These are phyloP conservation scores for Rhopalosiphum maidis DNA, from an alignment of 1,140 invertebrate species.

Conservation along the genomic window DNA sequence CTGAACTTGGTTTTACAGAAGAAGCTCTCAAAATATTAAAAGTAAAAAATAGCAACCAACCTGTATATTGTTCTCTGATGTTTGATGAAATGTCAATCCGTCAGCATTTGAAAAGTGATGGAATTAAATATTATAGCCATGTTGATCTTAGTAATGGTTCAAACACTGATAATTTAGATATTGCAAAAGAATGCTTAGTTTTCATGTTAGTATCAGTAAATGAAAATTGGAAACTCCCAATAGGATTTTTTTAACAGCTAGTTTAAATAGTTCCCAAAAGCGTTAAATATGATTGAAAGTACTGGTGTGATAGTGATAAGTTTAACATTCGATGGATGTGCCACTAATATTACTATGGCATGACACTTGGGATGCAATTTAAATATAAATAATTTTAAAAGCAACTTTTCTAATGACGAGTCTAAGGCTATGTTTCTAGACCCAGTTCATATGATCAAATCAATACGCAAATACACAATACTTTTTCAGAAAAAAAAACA, in stretches of 20 bases:
- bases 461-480: too few relatives aligned
- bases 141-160: background rate
- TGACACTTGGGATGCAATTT: background rate
- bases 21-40: too few relatives aligned
- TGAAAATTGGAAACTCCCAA: conserved; percentile 3
- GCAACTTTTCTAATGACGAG: too few relatives aligned
- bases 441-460: too few relatives aligned
- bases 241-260: background rate
- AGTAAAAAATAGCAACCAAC: too few relatives aligned
- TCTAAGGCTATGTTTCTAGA: too few relatives aligned
- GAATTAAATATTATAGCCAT: background rate
- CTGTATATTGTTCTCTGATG: too few relatives aligned
- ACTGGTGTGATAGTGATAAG: conserved; percentile 38
- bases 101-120: too few relatives aligned
- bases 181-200: background rate
- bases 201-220: background rate
- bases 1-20: too few relatives aligned
- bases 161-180: background rate
- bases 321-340: conserved; percentile 57
- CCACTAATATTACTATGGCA: conserved; percentile 49
- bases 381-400: too few relatives aligned
- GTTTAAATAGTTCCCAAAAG: conserved; percentile 45
- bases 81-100: too few relatives aligned
- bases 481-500: too few relatives aligned
- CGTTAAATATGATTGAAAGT: conserved; percentile 58